These are phyloP conservation scores for Panagrolaimus sp. DNA, from an alignment of 1,140 invertebrate species.

Conservation along the genomic window DNA sequence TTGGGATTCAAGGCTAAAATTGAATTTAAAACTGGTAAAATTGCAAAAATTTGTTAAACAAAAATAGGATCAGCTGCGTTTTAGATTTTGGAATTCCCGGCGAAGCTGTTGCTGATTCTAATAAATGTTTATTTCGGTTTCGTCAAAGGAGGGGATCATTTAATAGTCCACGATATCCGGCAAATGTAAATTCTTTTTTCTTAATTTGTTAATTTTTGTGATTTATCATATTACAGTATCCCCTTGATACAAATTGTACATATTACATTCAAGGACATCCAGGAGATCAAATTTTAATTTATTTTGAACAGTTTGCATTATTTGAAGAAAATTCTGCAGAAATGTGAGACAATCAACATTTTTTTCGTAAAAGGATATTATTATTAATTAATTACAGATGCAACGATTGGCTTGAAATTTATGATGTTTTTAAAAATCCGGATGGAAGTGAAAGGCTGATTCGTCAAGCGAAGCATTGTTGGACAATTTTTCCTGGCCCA, in stretches of 20 bases:
- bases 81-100: slow-evolving; percentile 57
- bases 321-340: slow-evolving; percentile 36
- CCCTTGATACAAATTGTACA: slow-evolving; percentile 47
- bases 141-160: slow-evolving; percentile 44
- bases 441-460: slow-evolving; percentile 43
- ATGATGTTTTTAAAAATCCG: slow-evolving; percentile 47
- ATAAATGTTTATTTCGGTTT: slow-evolving; percentile 54
- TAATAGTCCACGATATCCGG: slow-evolving; percentile 57
- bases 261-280: slow-evolving; percentile 48
- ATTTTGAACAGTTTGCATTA: slow-evolving; percentile 58
- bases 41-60: background rate
- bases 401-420: slow-evolving; percentile 56
- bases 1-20: slow-evolving; percentile 49
- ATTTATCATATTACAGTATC: slow-evolving; percentile 18
- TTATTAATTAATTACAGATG: slow-evolving; percentile 37
- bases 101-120: slow-evolving; percentile 51
- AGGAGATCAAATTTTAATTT: slow-evolving; percentile 49
- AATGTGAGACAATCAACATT: background rate
- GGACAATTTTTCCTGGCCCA: slow-evolving; percentile 51
- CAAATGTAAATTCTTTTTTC: slow-evolving; percentile 39
- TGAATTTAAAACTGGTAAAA: slow-evolving; percentile 53
- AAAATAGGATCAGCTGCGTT: background rate
- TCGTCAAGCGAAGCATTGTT: slow-evolving; percentile 53
- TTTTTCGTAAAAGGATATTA: background rate
- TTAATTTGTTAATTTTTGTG: background rate